Base-by-base conservation (phyloP, 2,113 vertebrate genomes). In the Antechinus stuartii region DNA sequence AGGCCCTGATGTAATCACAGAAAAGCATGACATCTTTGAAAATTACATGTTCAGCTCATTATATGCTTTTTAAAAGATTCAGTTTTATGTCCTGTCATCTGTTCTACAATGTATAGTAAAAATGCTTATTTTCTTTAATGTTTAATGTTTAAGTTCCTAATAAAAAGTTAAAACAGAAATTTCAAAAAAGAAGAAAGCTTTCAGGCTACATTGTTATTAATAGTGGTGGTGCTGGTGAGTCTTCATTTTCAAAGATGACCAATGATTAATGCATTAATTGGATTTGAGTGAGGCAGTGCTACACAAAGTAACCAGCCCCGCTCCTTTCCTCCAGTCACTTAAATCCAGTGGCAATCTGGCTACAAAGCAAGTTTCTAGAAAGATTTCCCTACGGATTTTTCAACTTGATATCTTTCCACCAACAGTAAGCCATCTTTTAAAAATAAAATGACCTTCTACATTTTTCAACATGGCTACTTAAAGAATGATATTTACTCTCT, bases 361-460 rank as follows among this genome's bases (percentile, higher is more conserved):
- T 0, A 76, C 35, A n/a, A 22, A 76, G 0, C 5, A 76, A 42
- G 16, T 53, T 54, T 35, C 56, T 42, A 27, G 10, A 47, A 91
- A 8, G 35, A 46, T 90, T 42, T 55, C 54, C 90, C 50, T 35
- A 0, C 2, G 92, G 35, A 25, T 55, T 57, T 91, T 92, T 35
- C 68, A n/a, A 90, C 46, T 90, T 68, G 22, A 8, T 19, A 57
- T 26, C 42, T n/a, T 57, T 35, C 47, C 30, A 96, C 27, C 57
- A 89, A 95, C 10, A 76, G 89, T 93, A 96, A 94, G 84, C 26
- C 0, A 91, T 54, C 90, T 14, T 93, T 95, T 93, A 91, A 92
- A 30, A 14, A n/a, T 50, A 54, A 30, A 19, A 84, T 94, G 91
- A n/a, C 52, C 84, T 95, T 90, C 90, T 52, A 49, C 2, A 56